These are phyloP conservation scores for Agrypnus murinus DNA, from an alignment of 2,888 invertebrate species.

Conservation along the genomic window DNA sequence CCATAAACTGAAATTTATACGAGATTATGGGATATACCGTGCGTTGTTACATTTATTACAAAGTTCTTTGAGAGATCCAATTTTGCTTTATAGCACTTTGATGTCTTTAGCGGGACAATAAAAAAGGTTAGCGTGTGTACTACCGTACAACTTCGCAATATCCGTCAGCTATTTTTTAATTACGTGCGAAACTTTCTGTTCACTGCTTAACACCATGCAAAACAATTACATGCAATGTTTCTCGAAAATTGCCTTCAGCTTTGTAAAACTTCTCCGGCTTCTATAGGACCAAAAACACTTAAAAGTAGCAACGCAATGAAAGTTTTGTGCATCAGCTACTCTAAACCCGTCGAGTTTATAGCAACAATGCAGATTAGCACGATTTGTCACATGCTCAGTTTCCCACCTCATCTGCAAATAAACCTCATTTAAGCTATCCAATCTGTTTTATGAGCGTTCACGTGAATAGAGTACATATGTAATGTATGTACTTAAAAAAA, in stretches of 20 bases:
- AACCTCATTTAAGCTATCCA: constrained; percentile 17
- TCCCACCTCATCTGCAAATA: constrained; percentile 34
- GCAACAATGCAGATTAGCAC: constrained; percentile 21
- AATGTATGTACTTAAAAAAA: too few species aligned
- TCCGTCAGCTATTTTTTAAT: constrained; percentile 32
- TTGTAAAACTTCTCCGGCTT: constrained; percentile 5
- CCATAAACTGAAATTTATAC: constrained; percentile 52
- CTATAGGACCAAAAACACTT: constrained; percentile 6
- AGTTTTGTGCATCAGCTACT: constrained; percentile 19
- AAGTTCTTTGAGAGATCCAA: constrained; percentile 48
- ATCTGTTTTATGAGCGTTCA: constrained; percentile 18
- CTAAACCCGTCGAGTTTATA: constrained; percentile 19
- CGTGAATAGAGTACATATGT: too few species aligned
- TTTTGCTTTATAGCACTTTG: constrained; percentile 47
- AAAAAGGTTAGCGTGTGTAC: constrained; percentile 13
- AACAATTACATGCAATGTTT: constrained; percentile 19
- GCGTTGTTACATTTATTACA: constrained; percentile 48
- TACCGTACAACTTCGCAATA: not conserved
- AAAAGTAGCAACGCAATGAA: constrained; percentile 27
- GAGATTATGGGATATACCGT: constrained; percentile 47
- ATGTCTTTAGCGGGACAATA: constrained; percentile 41
- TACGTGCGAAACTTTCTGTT: constrained; percentile 20
- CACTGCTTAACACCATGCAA: not conserved
- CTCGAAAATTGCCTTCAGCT: constrained; percentile 19
- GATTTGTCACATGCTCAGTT: constrained; percentile 39